Conservation (phyloP, 2,113 vertebrate genomes). For the Corythornis cristatus region DNA sequence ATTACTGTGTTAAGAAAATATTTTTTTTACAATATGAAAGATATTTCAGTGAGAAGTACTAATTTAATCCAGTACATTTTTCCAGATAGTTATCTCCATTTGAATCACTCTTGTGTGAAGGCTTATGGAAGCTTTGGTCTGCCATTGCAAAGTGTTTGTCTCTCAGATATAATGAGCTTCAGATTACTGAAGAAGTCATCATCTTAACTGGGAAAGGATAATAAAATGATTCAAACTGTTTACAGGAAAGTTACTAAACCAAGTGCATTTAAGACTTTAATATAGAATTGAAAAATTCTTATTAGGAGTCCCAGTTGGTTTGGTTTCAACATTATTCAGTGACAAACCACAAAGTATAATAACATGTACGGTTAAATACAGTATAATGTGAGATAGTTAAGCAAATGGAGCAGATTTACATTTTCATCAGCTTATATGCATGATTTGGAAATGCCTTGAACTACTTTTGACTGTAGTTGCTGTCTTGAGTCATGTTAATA, state of each 20-base stretch:
- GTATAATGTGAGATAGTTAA: background rate
- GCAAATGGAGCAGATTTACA: background rate
- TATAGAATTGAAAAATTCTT: background rate
- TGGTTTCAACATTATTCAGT: background rate
- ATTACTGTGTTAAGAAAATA: background rate
- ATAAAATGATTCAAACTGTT: background rate
- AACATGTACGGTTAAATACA: background rate
- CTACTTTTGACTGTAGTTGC: background rate
- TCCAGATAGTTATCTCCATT: background rate
- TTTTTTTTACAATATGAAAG: background rate
- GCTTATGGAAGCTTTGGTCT: background rate
- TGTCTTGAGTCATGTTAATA: background rate
- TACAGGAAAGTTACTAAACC: background rate
- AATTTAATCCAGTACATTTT: constrained; percentile 6
- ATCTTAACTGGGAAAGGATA: background rate
- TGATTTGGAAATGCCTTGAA: background rate
- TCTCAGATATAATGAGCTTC: background rate
- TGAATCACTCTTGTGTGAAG: background rate
- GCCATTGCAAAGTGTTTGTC: background rate
- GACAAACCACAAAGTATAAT: background rate
- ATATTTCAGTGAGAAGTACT: background rate
- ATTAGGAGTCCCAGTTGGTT: background rate
- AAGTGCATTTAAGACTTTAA: background rate
- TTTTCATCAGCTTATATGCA: background rate
- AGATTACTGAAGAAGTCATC: background rate